Conservation (phyloP, 2,888 invertebrate genomes). For the Synanthedon andrenaeformis region DNA sequence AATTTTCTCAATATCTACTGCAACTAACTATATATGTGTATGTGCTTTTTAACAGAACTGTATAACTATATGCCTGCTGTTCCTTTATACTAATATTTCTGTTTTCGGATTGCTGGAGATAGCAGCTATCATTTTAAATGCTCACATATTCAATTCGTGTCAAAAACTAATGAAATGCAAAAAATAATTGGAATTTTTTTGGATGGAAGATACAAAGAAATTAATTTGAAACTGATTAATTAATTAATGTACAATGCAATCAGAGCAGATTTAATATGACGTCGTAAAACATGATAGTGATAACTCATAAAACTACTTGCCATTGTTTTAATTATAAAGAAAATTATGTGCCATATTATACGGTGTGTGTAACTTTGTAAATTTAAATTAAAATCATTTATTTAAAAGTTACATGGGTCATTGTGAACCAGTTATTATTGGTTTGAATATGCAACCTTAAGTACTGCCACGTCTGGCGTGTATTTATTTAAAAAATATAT, state of each 20-base stretch:
- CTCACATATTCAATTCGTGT: not conserved
- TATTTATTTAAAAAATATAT: no score
- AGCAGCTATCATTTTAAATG: slow-evolving; percentile 18
- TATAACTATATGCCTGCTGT: slow-evolving; percentile 25
- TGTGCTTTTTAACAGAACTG: slow-evolving; percentile 16
- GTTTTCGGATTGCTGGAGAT: slow-evolving; percentile 42
- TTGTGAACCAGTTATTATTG: no score
- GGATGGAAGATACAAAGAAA: no score
- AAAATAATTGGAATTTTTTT: no score
- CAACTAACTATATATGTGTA: slow-evolving; percentile 22
- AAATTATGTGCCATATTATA: not conserved
- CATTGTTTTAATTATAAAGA: not conserved
- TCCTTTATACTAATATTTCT: slow-evolving; percentile 43
- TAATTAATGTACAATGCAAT: no score
- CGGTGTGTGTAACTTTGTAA: no score
- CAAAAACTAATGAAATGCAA: no score
- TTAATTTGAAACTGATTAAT: no score
- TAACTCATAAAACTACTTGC: not conserved
- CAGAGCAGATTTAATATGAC: not conserved
- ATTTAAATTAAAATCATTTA: no score
- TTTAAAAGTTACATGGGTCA: no score
- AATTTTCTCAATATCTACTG: slow-evolving; percentile 15
- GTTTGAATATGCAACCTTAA: no score
- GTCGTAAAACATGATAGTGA: not conserved
- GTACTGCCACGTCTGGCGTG: no score